Evolutionary conservation across 2,888 invertebrate genomes (phyloP), one percentile per base, ranked within the genome.

Genomic region (Pseudeuparius sepicola): DNA sequence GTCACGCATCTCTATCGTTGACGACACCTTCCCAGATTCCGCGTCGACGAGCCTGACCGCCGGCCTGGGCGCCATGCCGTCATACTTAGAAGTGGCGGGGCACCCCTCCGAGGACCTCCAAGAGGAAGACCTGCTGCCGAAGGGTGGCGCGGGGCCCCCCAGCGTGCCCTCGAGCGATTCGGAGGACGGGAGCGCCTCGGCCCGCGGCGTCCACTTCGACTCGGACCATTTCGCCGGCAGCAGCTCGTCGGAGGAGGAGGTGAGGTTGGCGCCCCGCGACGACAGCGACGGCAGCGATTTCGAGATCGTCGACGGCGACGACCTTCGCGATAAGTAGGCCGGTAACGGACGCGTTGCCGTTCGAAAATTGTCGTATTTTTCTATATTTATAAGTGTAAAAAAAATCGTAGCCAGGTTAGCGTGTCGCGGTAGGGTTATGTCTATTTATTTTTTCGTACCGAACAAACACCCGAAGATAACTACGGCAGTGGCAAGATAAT

Each of bases 151-250:
- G 5, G 37, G 39, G 24, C 47, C 49, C 7, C 48, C 51, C 6
- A 52, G 49, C 6, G 55, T 58, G 20, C 37, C 51, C 23, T 59
- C 60, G 0, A 59, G 55, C 35, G 61, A 61, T 45, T 60, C 61
- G 2, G 57, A 61, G 32, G 20, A 20, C n/a, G 7, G 6, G 20
- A 20, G 20, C n/a, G n/a, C n/a, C 34, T 51, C 48, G 39, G n/a
- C n/a, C n/a, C n/a, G n/a, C n/a, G 56, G 53, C 20, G 61, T 64
- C 10, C 52, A 53, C 36, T 64, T 65, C 39, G 61, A 63, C 40
- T 55, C 60, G 14, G 50, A 54, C 3, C 63, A 64, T 47, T 64
- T 64, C 44, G 61, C 60, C 38, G 60, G 61, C 28, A 59, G 55
- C 40, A 60, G 61, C 11, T 59, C 59, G 4, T 61, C 62, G 3